Evolutionary conservation across 2,113 vertebrate genomes (phyloP), one percentile per base, ranked within the genome.

Genomic region (Paralichthys olivaceus): DNA sequence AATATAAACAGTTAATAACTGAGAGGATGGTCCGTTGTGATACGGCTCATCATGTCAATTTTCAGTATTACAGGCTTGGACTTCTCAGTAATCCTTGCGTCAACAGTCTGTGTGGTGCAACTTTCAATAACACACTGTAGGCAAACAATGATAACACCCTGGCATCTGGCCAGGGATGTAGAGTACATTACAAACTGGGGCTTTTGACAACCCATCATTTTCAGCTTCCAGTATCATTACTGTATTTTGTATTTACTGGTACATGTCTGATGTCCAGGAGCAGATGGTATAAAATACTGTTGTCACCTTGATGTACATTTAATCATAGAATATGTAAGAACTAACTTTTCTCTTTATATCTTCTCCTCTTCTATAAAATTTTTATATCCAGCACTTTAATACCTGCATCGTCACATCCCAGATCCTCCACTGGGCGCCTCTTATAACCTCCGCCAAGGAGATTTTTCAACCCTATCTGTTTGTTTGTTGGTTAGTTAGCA

Each of bases 1-100:
- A n/a, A 73, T 7, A 58, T 57, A 59, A 71, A 29, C 75, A 26
- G 67, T 20, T 63, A 69, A 76, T 55, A 69, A 69, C 68, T 47
- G 51, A 0, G 55, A 66, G 43, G 9, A 64, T n/a, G 40, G 8
- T 56, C 25, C 7, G 72, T 40, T 26, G 11, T 12, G 40, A 69
- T 62, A 45, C 5, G 3, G 45, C 61, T 76, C 69, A 20, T 60
- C 45, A 49, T 43, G 57, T 76, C 55, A 13, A 45, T 79, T 58
- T 83, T 77, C 14, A 59, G 19, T 66, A 63, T 78, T 37, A 56
- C 65, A 25, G 63, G 7, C 49, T 60, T 23, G 22, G 58, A 61
- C 70, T 82, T 75, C 53, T 32, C 32, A 32, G 57, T 45, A 47
- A 63, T 56, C 57, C 45, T 55, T 4, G 8, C 54, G 73, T 71